These are phyloP conservation scores for Falcaria lacertinaria DNA, from an alignment of 2,888 invertebrate genomes.

Conservation along the genomic window DNA sequence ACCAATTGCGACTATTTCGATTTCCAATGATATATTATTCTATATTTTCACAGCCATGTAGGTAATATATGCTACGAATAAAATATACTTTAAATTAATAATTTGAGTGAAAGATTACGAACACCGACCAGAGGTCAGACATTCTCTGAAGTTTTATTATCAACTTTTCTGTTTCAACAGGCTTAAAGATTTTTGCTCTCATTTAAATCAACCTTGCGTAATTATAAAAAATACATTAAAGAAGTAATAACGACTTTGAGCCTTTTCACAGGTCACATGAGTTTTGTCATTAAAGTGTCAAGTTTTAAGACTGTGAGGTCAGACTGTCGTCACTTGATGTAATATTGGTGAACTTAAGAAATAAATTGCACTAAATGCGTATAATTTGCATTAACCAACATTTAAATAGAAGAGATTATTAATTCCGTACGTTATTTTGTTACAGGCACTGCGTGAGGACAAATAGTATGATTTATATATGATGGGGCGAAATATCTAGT, in stretches of 20 bases:
- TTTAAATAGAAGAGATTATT: no score
- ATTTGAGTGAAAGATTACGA: conserved; percentile 34
- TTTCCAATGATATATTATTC: no score
- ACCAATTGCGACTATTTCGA: no score
- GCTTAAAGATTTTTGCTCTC: conserved; percentile 39
- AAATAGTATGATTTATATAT: no score
- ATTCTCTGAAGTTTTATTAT: conserved; percentile 39
- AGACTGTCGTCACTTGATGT: background rate
- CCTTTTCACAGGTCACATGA: conserved; percentile 19
- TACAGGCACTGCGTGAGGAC: no score
- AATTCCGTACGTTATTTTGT: no score
- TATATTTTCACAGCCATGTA: no score
- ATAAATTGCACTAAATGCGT: background rate
- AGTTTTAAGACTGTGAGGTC: conserved; percentile 8
- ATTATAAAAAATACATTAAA: conserved; percentile 35
- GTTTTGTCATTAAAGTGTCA: conserved; percentile 24
- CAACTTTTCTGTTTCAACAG: conserved; percentile 26
- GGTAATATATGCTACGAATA: background rate
- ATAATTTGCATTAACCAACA: no score
- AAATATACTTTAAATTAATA: background rate
- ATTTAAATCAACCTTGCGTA: conserved; percentile 46
- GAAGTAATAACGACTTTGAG: conserved; percentile 22
- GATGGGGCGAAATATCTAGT: no score
- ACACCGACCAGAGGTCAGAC: conserved; percentile 34
- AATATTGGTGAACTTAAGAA: background rate